Base-by-base conservation (phyloP, 2,888 invertebrate species). In the Microctonus hyperodae region DNA sequence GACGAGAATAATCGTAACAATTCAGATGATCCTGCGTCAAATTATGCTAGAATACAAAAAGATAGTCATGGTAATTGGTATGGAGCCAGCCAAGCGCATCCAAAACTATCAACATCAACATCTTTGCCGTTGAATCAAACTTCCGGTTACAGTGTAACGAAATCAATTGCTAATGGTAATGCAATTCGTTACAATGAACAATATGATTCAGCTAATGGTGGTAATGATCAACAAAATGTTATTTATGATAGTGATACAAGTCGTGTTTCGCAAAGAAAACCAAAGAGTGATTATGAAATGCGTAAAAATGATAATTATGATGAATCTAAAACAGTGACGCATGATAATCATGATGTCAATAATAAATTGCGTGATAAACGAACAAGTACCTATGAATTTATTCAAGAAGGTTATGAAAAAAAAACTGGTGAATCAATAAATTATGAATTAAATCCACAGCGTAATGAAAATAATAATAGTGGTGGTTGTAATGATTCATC, bases 71-170 rank as follows among this genome's bases (percentile, higher is more conserved):
- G 61, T n/a, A 68, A 76, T 33, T 70, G 74, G 37, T 63, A 63
- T 3, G 40, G 44, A 10, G 35, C 56, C n/a, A 57, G 9, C 44
- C 80, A 79, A 65, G 75, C 75, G 44, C 85, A 85, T 72, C 82
- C 80, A 25, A 85, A 85, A 70, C 70, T 85, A 22, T 75, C 79
- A n/a, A 73, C 78, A 0, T 80, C 84, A 1, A 82, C 77, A 75
- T 85, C 85, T 0, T 70, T 85, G 22, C 85, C 85, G 0, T 51
- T 85, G 10, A 71, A 79, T 0, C 80, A 80, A 58, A 83, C 79
- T 57, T 70, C 78, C 0, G 63, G 70, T n/a, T 83, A 81, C 70
- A 81, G 78, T 59, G 70, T 83, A 3, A 76, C 80, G 9, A 83
- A 83, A 68, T 78, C 83, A 0, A 73, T 73, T 20, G 76, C 78